Evolutionary conservation across 1,140 invertebrate genomes (phyloP), one percentile per base, ranked within the genome.

Genomic region (Luehdorfia chinensis): DNA sequence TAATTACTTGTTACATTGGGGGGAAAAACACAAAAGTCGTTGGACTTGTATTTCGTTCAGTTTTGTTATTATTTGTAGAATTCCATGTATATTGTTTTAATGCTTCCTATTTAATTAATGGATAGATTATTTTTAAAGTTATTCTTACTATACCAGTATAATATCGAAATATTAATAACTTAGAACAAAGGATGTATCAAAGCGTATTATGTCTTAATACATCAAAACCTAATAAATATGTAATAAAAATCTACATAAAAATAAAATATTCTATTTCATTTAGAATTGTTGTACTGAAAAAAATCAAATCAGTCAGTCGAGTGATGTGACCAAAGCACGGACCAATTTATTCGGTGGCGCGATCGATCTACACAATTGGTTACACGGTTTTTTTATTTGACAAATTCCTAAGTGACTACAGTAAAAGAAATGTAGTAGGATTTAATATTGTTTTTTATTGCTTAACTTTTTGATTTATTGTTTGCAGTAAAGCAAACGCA

Each of bases 311-410:
- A 23, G 54, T 50, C 32, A 34, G 39, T 55, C 55, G 37, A 50
- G 51, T 64, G 50, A 39, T 31, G 41, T 39, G 36, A 55, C 41
- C 13, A 12, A 23, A 46, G 33, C 50, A 37, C 48, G 30, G 25
- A 44, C 49, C 54, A 57, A 57, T 60, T 57, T 55, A 65, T 52
- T 50, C 48, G 48, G 36, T 43, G 53, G 47, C 45, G 33, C 11
- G 46, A 46, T 41, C 12, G 23, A 27, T 25, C 23, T 14, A 8
- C 14, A 6, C 12, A 7, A 14, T 41, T 25, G 19, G 36, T 41
- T 41, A 27, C 23, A 25, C 23, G 5, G 25, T 8, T 39, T 39
- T 39, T 39, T 27, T 21, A 39, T 39, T 27, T 39, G 21, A 12
- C 6, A 25, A 23, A 27, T 27, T 27, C 9, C 23, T n/a, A 1